phyloP scores from a whole-genome alignment of 2,797 vertebrate species.

The Macropodus opercularis region DNA sequence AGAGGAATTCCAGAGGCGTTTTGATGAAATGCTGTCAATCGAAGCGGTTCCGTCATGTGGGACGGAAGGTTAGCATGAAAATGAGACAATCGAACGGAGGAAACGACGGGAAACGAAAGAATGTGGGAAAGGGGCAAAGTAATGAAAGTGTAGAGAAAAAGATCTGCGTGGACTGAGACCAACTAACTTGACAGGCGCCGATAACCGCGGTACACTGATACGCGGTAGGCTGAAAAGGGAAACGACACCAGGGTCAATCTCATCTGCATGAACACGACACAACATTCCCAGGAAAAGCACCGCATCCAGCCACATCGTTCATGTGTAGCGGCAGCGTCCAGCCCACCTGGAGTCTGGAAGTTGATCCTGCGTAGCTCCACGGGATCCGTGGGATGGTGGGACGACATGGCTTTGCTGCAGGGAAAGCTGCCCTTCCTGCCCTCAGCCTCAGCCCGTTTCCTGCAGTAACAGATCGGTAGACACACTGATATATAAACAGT shows the following conservation, averaged over 20 bases:
- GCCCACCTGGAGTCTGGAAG: constrained; percentile 96
- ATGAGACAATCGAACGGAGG: constrained; percentile 52
- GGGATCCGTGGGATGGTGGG: constrained; percentile 96
- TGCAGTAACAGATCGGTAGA: constrained; percentile 62
- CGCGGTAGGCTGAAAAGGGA: constrained; percentile 92
- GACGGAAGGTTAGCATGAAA: constrained; percentile 66
- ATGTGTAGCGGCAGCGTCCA: constrained; percentile 8
- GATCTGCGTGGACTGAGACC: constrained; percentile 74
- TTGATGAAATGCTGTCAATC: constrained; percentile 61
- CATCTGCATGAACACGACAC: constrained; percentile 27
- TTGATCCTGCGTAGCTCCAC: constrained; percentile 98
- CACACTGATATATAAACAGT: too few species aligned
- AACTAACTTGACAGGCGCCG: constrained; percentile 95
- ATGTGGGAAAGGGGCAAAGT: constrained; percentile 56
- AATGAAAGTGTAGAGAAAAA: constrained; percentile 79
- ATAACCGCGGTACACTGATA: constrained; percentile 94
- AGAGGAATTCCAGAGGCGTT: constrained; percentile 41
- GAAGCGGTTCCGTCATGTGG: constrained; percentile 62
- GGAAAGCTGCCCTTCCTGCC: constrained; percentile 97
- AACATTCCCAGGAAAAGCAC: constrained; percentile 4
- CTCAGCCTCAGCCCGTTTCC: constrained; percentile 96
- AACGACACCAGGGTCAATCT: constrained; percentile 71
- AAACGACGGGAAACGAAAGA: constrained; percentile 67
- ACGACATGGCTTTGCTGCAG: constrained; percentile 95
- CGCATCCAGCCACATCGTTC: constrained; percentile 1